Conservation (phyloP, 30 jellyfish, hydroid and myxozoan genomes). For the Pseudorhiza aurosa region DNA sequence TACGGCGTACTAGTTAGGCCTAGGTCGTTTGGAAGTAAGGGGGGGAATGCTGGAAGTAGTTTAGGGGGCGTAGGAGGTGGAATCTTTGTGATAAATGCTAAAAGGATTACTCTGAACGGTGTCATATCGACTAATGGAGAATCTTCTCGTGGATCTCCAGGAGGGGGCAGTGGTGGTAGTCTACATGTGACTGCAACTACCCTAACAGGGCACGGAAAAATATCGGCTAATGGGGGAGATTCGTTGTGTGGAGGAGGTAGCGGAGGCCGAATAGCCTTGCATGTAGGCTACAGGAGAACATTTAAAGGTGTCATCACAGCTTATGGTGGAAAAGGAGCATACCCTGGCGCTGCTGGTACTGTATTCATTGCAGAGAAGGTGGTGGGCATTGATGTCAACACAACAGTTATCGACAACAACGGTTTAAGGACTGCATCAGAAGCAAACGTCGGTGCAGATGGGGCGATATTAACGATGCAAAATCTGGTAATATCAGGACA, state of each 20-base stretch:
- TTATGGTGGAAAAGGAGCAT: constrained; percentile 56
- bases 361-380: constrained; percentile 41
- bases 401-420: constrained; percentile 46
- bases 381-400: constrained; percentile 46
- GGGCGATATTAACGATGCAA: constrained; percentile 18
- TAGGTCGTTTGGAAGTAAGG: constrained; percentile 60
- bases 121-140: constrained; percentile 24
- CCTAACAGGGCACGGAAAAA: constrained; percentile 60
- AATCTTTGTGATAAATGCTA: constrained; percentile 5
- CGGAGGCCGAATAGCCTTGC: constrained; percentile 69
- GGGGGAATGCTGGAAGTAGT: constrained; percentile 32
- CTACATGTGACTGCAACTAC: constrained; percentile 18
- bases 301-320: constrained; percentile 51
- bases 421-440: constrained; percentile 31
- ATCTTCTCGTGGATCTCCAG: constrained; percentile 11
- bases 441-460: constrained; percentile 27
- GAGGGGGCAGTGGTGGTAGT: constrained; percentile 81
- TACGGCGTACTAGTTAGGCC: constrained; percentile 56
- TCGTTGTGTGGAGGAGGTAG: constrained; percentile 75
- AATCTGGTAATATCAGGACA: constrained; percentile 38
- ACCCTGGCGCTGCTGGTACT: constrained; percentile 69
- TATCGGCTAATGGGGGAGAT: constrained; percentile 55
- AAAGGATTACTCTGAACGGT: constrained; percentile 24
- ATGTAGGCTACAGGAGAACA: constrained; percentile 33
- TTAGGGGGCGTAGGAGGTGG: constrained; percentile 53